Base-by-base conservation (phyloP, 1,140 invertebrate genomes). In the Eumeta japonica region DNA sequence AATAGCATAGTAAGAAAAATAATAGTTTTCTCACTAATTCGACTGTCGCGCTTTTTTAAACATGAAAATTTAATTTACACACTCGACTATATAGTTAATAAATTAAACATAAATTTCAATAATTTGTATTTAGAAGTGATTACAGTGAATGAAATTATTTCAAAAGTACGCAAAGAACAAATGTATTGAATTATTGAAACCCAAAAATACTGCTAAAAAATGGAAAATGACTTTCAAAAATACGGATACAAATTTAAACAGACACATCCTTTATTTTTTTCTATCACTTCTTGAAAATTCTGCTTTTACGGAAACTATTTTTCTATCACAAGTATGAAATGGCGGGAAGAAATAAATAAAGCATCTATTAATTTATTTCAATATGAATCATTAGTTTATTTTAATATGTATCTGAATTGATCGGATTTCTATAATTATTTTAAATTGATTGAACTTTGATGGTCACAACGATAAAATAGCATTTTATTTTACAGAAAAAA, bases 71-170 rank as follows among this genome's bases (percentile, higher is more conserved):
- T 5, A 24, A 24, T 24, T 5, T 5, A 24, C 5, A 5, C 5
- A 24, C 20, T 24, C 20, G 20, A 24, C 5, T 7, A 24, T n/a
- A 24, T 24, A 24, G 20, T 24, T 24, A 24, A 24, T 24, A 24
- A 24, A 24, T 24, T 24, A 24, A 24, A 24, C n/a, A 24, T 24
- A 7, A 24, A 24, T 24, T 5, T 24, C 20, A 24, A 24, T 24
- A n/a, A 24, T 24, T n/a, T 24, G 20, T 24, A 24, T 24, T 24
- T n/a, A 24, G 20, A 24, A 24, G n/a, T 24, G n/a, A 24, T 24
- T 24, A 24, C n/a, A n/a, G 20, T 24, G n/a, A 24, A 24, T 24
- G 20, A 24, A 7, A 24, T 24, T 24, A 24, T 24, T 24, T 24
- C 20, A 24, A 24, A 24, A 24, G 5, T 24, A 24, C 5, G 20